Conservation (phyloP, 2,113 vertebrate genomes). For the Cinclus mexicanus region DNA sequence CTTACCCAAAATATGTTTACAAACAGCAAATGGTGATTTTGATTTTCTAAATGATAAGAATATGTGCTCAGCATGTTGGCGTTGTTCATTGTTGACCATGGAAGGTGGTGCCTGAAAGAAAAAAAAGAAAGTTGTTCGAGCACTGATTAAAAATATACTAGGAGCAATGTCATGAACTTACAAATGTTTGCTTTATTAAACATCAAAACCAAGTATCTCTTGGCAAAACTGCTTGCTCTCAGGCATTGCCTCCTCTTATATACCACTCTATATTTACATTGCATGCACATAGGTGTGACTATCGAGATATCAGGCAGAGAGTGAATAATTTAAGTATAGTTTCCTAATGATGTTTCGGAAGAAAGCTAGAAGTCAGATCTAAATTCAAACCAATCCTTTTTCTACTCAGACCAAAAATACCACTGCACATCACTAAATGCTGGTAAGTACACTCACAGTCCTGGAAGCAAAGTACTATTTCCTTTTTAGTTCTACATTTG, state of each 20-base stretch:
- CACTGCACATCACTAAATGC: neutral
- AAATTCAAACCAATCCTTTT: neutral
- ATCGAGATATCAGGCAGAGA: neutral
- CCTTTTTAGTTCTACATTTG: neutral
- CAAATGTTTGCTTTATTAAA: neutral
- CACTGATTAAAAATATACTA: neutral
- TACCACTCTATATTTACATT: neutral
- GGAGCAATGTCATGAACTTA: neutral
- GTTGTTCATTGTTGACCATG: constrained; percentile 97
- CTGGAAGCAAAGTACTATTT: neutral
- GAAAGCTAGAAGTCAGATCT: neutral
- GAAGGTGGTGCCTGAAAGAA: constrained; percentile 91
- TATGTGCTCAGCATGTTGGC: constrained; percentile 96
- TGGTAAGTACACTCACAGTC: accelerated
- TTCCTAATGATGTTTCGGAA: neutral
- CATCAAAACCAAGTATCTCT: neutral
- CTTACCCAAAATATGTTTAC: constrained; percentile 98
- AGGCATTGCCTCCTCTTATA: neutral
- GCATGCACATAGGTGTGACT: neutral
- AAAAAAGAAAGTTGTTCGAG: neutral
- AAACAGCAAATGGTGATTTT: constrained; percentile 97
- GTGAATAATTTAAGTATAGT: neutral
- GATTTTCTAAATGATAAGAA: constrained; percentile 99
- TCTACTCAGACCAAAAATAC: neutral
- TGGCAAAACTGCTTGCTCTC: neutral